A percentile compares a stretch with the other conserved stretches of the same genome.
Conservation (phyloP, 2,888 invertebrate genomes). For the Lasioglossum lativentre region DNA sequence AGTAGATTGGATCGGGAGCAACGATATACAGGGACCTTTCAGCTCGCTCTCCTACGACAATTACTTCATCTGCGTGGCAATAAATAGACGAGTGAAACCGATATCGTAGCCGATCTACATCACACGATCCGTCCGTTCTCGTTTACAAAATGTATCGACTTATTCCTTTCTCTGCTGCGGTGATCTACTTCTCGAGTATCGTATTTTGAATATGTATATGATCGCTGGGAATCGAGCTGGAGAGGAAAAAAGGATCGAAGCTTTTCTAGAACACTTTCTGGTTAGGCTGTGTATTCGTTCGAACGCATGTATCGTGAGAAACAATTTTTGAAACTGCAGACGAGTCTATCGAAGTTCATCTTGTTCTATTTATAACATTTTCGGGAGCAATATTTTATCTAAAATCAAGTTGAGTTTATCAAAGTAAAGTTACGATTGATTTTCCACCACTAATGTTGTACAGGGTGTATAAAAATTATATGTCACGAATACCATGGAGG, state of each 20-base stretch:
- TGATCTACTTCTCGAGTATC: conserved; percentile 20
- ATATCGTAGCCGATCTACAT: background rate
- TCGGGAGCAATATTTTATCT: no score
- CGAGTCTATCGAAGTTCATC: no score
- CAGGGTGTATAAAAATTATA: no score
- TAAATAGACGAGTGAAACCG: conserved; percentile 5
- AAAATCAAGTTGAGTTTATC: no score
- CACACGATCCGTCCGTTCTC: background rate
- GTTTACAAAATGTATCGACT: conserved; percentile 4
- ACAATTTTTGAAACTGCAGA: background rate
- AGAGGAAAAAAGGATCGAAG: background rate
- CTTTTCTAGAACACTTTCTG: background rate
- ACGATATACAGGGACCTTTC: conserved; percentile 39
- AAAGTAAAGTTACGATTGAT: no score
- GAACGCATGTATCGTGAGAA: background rate
- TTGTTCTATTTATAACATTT: no score
- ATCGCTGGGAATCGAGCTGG: background rate
- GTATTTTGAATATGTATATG: background rate
- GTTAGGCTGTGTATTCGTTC: background rate
- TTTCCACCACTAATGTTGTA: no score
- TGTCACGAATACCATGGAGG: no score
- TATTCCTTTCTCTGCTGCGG: conserved; percentile 11
- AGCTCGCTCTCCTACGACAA: conserved; percentile 27
- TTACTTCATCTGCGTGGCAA: conserved; percentile 33
- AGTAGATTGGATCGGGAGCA: conserved; percentile 39